These are phyloP conservation scores for Drosophila longiperda DNA, from an alignment of 2,888 invertebrate species.

Conservation along the genomic window DNA sequence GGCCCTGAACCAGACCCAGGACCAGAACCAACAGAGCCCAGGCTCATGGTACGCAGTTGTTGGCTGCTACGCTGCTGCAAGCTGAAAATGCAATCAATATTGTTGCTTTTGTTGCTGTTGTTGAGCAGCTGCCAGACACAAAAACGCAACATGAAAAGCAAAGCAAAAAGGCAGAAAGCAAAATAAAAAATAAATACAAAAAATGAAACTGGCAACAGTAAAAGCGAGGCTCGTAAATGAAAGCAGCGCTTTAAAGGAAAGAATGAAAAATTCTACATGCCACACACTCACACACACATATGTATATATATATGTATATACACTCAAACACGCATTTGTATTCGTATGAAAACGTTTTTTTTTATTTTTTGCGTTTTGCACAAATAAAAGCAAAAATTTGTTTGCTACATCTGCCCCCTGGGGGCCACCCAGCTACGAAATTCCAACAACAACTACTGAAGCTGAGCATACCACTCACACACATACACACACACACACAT, in stretches of 20 bases:
- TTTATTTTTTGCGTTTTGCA: constrained; percentile 3
- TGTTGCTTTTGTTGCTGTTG: constrained; percentile 51
- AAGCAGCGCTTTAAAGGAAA: constrained; percentile 43
- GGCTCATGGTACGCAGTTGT: constrained; percentile 36
- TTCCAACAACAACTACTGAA: constrained; percentile 15
- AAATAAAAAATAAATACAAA: constrained; percentile 10
- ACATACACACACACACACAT: constrained; percentile 10
- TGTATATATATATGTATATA: constrained; percentile 10
- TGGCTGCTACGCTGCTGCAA: constrained; percentile 54
- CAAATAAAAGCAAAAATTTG: constrained; percentile 29
- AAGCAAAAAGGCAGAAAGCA: constrained; percentile 12
- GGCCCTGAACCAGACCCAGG: constrained; percentile 31
- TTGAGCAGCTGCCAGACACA: constrained; percentile 78
- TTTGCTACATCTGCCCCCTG: constrained; percentile 33
- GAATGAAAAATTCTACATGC: constrained; percentile 55
- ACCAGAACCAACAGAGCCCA: constrained; percentile 18
- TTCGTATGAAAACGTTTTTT: constrained; percentile 18
- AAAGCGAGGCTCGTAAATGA: constrained; percentile 77
- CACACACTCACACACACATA: constrained; percentile 5
- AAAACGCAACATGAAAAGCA: constrained; percentile 54
- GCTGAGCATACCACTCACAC: constrained; percentile 6
- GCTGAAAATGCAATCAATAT: constrained; percentile 82
- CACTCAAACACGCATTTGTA: constrained; percentile 8
- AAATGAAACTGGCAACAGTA: constrained; percentile 69
- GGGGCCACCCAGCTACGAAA: constrained; percentile 28